A percentile compares a stretch with the other conserved stretches of the same genome.
Evolutionary conservation across 2,113 vertebrate genomes (phyloP).

Genomic region (Astur gentilis): DNA sequence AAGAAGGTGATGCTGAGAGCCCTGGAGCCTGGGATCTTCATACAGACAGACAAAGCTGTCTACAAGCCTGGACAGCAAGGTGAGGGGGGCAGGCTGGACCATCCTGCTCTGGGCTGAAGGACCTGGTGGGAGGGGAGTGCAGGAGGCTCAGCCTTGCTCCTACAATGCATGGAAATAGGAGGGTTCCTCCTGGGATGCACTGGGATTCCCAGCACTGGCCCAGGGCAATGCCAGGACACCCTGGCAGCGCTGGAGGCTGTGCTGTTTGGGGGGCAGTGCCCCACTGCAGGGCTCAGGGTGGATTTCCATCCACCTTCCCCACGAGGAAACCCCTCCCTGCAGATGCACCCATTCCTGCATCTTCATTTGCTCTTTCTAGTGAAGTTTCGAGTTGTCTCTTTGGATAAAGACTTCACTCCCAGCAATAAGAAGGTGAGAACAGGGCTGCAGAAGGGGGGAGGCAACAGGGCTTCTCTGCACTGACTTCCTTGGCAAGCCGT

Average conservation of each 20-base stretch:
- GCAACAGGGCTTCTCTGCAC: background rate
- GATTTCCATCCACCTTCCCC: background rate
- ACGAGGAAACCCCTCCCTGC: rapidly evolving
- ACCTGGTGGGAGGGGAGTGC: background rate
- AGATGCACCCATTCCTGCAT: rapidly evolving
- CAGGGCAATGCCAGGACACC: background rate
- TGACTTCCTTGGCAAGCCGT: rapidly evolving
- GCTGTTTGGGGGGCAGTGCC: background rate
- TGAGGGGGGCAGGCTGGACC: background rate
- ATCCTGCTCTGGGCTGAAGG: background rate
- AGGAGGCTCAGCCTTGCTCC: background rate
- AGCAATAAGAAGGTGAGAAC: slow-evolving; percentile 24
- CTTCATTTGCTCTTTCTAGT: background rate
- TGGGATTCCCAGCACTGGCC: background rate
- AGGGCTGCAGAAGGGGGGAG: background rate
- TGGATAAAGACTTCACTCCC: background rate
- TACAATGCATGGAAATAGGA: background rate
- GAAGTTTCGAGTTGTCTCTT: slow-evolving; percentile 14
- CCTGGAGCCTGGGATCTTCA: background rate
- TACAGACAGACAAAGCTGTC: slow-evolving; percentile 37
- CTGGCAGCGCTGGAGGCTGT: background rate
- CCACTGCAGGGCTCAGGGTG: background rate
- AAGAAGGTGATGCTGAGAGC: slow-evolving; percentile 4
- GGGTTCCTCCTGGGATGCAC: background rate
- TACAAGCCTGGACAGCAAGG: slow-evolving; percentile 48